A percentile compares a stretch with the other conserved stretches of the same genome.
phyloP scores from a whole-genome alignment of 1,140 invertebrate genomes.

The Doryteuthis pealeii region DNA sequence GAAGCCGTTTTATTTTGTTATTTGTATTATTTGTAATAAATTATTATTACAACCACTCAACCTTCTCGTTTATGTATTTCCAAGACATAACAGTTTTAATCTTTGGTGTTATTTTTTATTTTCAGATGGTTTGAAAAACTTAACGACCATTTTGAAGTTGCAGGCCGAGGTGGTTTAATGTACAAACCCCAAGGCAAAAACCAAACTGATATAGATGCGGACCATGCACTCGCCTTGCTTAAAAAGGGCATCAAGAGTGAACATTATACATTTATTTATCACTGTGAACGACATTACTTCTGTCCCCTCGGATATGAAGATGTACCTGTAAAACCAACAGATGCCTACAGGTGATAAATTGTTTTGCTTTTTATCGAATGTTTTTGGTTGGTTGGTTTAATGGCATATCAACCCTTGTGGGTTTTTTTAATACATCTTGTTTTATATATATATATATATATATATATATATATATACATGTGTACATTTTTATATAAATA shows the following conservation, averaged over 20 bases:
- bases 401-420: too few species aligned
- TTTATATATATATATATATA: too few species aligned
- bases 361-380: too few species aligned
- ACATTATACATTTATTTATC: constrained; percentile 51
- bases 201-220: constrained; percentile 37
- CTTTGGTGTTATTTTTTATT: constrained; percentile 18
- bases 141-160: constrained; percentile 51
- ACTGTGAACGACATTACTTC: constrained; percentile 58
- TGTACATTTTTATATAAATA: too few species aligned
- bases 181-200: constrained; percentile 54
- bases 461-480: too few species aligned
- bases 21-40: too few species aligned
- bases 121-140: constrained; percentile 51
- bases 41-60: too few species aligned
- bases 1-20: too few species aligned
- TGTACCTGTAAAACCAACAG: constrained; percentile 33
- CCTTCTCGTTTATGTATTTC: too few species aligned
- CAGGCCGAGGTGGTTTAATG: constrained; percentile 42
- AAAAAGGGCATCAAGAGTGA: constrained; percentile 46
- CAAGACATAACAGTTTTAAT: too few species aligned
- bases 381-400: too few species aligned
- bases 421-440: too few species aligned
- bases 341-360: constrained; percentile 48
- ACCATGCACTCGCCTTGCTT: constrained; percentile 41
- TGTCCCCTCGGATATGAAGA: constrained; percentile 57